Evolutionary conservation across 2,113 vertebrate genomes (phyloP).

Genomic region (Corythornis vintsioides): DNA sequence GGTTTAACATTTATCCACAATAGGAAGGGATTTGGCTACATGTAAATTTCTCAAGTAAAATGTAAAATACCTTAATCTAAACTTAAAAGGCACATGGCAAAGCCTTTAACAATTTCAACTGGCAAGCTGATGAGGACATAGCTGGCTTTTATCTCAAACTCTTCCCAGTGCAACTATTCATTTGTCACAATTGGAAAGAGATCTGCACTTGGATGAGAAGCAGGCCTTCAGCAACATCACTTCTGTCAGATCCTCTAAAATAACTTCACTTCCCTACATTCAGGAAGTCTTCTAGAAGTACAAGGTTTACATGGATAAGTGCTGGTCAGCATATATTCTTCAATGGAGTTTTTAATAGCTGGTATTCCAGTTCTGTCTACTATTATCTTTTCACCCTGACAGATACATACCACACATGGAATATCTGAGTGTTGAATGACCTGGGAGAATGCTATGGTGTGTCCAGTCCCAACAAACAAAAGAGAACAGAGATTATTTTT

Average conservation of each 20-base stretch:
- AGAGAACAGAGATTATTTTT: neutral
- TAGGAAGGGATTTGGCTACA: neutral
- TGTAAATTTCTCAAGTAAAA: neutral
- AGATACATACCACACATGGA: neutral
- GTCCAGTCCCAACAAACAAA: neutral
- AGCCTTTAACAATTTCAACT: neutral
- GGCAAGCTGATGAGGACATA: neutral
- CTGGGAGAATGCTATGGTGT: neutral
- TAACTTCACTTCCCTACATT: neutral
- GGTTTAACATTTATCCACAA: neutral
- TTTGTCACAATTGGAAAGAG: neutral
- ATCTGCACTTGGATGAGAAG: neutral
- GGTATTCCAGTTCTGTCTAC: neutral
- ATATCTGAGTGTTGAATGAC: neutral
- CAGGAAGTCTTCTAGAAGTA: neutral
- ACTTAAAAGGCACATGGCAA: neutral
- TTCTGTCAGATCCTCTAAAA: neutral
- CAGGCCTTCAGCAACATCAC: neutral
- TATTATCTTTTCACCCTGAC: neutral
- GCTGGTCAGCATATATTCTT: neutral
- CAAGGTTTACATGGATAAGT: neutral
- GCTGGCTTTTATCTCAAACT: neutral
- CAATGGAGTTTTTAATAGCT: neutral
- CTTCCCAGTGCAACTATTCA: neutral
- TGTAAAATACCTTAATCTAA: neutral